phyloP scores from a whole-genome alignment of 2,888 invertebrate genomes.

The Dione vanillae region DNA sequence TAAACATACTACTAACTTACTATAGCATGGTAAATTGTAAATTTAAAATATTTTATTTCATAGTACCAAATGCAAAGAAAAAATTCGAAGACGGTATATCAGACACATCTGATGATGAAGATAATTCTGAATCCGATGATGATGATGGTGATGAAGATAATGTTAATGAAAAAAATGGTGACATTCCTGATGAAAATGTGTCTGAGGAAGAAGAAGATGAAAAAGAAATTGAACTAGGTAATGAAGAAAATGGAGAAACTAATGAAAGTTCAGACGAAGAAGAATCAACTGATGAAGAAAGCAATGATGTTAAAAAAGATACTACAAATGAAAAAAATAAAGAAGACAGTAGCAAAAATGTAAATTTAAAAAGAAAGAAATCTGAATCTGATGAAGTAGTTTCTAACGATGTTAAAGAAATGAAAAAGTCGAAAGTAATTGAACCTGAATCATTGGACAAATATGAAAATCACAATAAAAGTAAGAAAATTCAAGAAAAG shows the following conservation, averaged over 20 bases:
- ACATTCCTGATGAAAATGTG: slow-evolving; percentile 29
- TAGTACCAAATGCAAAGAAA: slow-evolving; percentile 73
- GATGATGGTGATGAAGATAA: slow-evolving; percentile 55
- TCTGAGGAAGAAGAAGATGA: slow-evolving; percentile 50
- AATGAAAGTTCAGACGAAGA: slow-evolving; percentile 46
- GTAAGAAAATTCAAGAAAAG: slow-evolving; percentile 36
- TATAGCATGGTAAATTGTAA: neutral
- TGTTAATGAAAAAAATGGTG: slow-evolving; percentile 56
- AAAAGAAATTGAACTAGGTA: slow-evolving; percentile 45
- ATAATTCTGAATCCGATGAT: slow-evolving; percentile 53
- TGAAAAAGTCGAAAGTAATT: neutral
- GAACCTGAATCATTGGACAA: neutral
- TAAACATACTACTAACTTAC: too few relatives aligned
- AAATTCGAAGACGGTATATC: slow-evolving; percentile 74
- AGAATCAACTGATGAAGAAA: slow-evolving; percentile 29
- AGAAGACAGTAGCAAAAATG: slow-evolving; percentile 47
- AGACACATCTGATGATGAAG: slow-evolving; percentile 70
- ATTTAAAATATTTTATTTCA: slow-evolving; percentile 49
- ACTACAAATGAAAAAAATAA: neutral
- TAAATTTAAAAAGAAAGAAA: slow-evolving; percentile 28
- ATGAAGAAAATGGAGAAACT: slow-evolving; percentile 50
- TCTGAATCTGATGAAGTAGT: neutral
- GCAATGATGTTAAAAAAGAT: slow-evolving; percentile 13
- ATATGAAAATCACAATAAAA: neutral
- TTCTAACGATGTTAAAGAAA: neutral